A percentile compares a stretch with the other conserved stretches of the same genome.
Conservation (phyloP, 2,888 invertebrate species). For the Pyrrhia umbra region DNA sequence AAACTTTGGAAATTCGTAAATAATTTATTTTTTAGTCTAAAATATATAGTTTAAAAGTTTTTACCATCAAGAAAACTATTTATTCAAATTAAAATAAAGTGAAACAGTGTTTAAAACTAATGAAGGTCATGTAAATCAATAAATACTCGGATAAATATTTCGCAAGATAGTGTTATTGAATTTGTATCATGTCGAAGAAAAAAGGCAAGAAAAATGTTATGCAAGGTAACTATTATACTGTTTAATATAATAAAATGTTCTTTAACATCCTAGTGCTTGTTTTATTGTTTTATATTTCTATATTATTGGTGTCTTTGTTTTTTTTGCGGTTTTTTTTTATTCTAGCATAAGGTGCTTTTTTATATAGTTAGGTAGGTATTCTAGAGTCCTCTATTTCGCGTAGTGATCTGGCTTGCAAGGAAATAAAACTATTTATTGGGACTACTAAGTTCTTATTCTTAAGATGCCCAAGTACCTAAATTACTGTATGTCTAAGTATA, state of each 20-base stretch:
- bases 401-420: too few species aligned
- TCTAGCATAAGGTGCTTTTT: background rate
- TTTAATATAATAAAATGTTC: background rate
- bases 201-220: conserved; percentile 69
- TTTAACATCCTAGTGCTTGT: background rate
- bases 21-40: conserved; percentile 2
- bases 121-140: conserved; percentile 37
- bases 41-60: too few species aligned
- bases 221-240: conserved; percentile 61
- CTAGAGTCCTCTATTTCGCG: background rate
- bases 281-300: background rate
- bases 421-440: background rate
- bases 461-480: too few species aligned
- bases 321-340: background rate
- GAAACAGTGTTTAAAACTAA: conserved; percentile 10
- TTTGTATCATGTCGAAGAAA: conserved; percentile 70
- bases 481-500: too few species aligned
- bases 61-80: background rate
- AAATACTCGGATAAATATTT: conserved; percentile 15
- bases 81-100: background rate
- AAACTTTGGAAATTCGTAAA: conserved; percentile 25
- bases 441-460: too few species aligned
- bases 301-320: background rate
- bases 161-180: conserved; percentile 9
- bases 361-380: background rate